Evolutionary conservation across 64 coral and sea anemone genomes (phyloP), one percentile per base, ranked within the genome.

Genomic region (Catalaphyllia jardinei): DNA sequence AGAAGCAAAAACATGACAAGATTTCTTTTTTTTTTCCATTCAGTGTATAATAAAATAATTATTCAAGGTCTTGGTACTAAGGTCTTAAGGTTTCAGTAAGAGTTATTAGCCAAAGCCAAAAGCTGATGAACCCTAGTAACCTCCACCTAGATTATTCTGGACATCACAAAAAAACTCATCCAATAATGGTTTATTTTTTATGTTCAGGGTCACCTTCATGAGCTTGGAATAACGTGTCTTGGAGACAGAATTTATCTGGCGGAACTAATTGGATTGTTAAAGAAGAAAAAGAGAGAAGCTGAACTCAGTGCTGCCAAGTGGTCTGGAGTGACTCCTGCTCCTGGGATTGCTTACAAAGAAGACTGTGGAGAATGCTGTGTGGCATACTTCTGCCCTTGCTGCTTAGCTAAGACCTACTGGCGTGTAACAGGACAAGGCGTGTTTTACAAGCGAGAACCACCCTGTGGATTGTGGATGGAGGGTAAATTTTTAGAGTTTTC

Each of bases 401-500:
- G 89, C 86, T 75, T 99, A 67, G 97, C 93, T 79, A 96, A 95
- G 62, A 99, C 97, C 24, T 95, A 75, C 86, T 99, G 97, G 97
- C 76, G 97, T 13, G 79, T 99, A 18, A 99, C 97, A 81, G 97
- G 97, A 18, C 97, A 99, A 78, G 97, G 97, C 29, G 92, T 99
- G 4, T 99, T 99, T 35, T 99, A 99, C 94, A 95, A 95, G 63
- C 86, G 93, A 46, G 97, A 99, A 69, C 97, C 97, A 10, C 93
- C 97, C 29, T 95, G 93, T 95, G 94, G 97, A 51, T 29, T 99
- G 57, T 99, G 94, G 72, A 91, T 54, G 79, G 97, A 94, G 86
- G 94, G 97, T 99, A 31, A 74, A 20, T 77, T 24, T 10, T 78
- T 46, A 46, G 5, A 24, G 16, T 4, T 69, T 1, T 25, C 10